These are phyloP conservation scores for Brachynemurus nebulosus DNA, from an alignment of 2,888 invertebrate species.

Conservation along the genomic window DNA sequence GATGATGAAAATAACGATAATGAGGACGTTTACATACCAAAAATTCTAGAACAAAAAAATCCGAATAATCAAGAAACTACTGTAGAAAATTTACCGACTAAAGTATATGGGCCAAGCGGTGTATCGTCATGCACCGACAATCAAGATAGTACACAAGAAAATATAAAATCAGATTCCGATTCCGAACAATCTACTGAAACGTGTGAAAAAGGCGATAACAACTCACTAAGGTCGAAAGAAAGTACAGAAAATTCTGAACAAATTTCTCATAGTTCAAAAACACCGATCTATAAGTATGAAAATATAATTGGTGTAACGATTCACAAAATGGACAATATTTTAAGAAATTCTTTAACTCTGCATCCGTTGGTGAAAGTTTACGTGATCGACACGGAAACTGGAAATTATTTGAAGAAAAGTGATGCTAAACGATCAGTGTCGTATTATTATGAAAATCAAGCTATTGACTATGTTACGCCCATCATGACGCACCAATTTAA, in stretches of 20 bases:
- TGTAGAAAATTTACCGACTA: no score
- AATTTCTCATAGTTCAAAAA: conserved; percentile 5
- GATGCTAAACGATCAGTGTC: conserved; percentile 33
- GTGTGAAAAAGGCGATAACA: no score
- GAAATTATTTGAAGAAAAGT: conserved; percentile 37
- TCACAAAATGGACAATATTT: conserved; percentile 43
- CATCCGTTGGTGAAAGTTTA: conserved; percentile 51
- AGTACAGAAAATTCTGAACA: not conserved
- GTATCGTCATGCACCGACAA: not conserved
- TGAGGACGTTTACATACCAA: no score
- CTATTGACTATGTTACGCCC: conserved; percentile 37
- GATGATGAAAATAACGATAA: no score
- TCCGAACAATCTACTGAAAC: not conserved
- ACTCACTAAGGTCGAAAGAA: not conserved
- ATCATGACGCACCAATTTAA: conserved; percentile 46
- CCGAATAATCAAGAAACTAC: no score
- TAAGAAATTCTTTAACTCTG: conserved; percentile 39
- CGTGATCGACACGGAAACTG: conserved; percentile 39
- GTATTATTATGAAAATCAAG: conserved; percentile 32
- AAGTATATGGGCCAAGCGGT: no score
- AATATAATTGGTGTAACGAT: conserved; percentile 37
- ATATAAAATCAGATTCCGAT: not conserved
- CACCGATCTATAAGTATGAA: conserved; percentile 19
- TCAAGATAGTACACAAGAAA: not conserved
- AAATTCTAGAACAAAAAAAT: no score